phyloP scores from a whole-genome alignment of 2,888 invertebrate genomes.

The Drosophila subquinaria region DNA sequence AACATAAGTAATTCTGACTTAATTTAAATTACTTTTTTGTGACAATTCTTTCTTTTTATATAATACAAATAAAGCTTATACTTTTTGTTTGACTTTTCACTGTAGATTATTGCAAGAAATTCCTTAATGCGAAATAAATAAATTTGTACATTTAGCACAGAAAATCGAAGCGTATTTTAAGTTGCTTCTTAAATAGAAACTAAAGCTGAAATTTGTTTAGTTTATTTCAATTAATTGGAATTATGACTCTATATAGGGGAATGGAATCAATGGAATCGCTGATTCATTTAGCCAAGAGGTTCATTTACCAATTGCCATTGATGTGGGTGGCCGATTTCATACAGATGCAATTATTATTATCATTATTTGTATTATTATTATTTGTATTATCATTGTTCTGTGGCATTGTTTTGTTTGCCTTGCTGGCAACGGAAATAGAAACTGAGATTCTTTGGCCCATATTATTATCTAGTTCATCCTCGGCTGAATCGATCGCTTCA shows the following conservation, averaged over 20 bases:
- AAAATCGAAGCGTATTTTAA: too few relatives aligned
- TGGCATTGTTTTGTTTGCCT: conserved; percentile 30
- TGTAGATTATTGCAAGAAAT: too few relatives aligned
- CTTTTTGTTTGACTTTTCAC: too few relatives aligned
- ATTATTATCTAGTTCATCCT: conserved; percentile 21
- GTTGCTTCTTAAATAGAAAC: too few relatives aligned
- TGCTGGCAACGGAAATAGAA: conserved; percentile 31
- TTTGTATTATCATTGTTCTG: conserved; percentile 6
- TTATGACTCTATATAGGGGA: conserved; percentile 7
- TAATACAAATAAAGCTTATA: too few relatives aligned
- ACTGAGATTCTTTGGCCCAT: conserved; percentile 11
- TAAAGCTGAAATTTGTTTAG: too few relatives aligned
- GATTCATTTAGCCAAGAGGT: conserved; percentile 3
- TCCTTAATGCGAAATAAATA: too few relatives aligned
- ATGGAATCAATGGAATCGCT: background rate
- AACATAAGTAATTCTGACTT: too few relatives aligned
- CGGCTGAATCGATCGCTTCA: conserved; percentile 34
- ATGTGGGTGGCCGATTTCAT: conserved; percentile 33
- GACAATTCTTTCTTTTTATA: too few relatives aligned
- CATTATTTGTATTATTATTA: background rate
- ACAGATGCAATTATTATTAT: conserved; percentile 9
- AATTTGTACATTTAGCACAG: too few relatives aligned
- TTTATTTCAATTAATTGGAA: background rate
- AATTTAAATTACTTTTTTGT: too few relatives aligned
- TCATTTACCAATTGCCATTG: background rate